Conservation (phyloP, 1,140 invertebrate genomes). For the Tetramorium alpestre region DNA sequence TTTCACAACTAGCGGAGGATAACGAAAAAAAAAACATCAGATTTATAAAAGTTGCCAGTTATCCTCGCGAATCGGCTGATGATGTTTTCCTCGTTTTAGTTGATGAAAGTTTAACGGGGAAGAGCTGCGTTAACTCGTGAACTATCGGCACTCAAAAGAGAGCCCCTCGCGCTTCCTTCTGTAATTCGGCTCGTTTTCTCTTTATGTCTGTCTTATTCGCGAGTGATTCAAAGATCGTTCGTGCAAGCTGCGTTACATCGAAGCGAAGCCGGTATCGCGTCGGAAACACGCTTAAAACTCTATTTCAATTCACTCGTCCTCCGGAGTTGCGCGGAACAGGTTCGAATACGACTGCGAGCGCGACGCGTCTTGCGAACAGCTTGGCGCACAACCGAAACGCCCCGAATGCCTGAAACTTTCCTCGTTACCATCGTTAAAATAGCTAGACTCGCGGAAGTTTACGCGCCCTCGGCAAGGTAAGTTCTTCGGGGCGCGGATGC, state of each 20-base stretch:
- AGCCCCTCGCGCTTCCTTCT: not conserved
- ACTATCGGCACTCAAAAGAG: not conserved
- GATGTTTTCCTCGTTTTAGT: not conserved
- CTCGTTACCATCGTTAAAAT: constrained; percentile 59
- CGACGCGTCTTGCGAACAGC: not conserved
- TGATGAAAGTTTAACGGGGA: not conserved
- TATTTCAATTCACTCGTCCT: constrained; percentile 27
- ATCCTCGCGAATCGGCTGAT: not conserved
- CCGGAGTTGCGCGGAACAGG: not conserved
- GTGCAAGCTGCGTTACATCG: not conserved
- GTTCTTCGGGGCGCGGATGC: constrained; percentile 54
- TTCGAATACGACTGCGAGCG: constrained; percentile 26
- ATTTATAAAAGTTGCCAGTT: not conserved
- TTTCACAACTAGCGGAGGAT: not conserved
- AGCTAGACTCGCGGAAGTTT: constrained; percentile 55
- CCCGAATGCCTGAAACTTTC: constrained; percentile 52
- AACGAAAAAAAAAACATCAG: not conserved
- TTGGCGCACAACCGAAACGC: constrained; percentile 14
- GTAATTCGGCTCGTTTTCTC: not conserved
- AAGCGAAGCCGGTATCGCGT: not conserved
- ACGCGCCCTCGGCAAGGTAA: constrained; percentile 47
- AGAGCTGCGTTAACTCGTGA: not conserved
- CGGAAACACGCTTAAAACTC: constrained; percentile 16
- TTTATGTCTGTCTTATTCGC: not conserved
- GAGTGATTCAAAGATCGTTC: not conserved